Evolutionary conservation across 2,797 vertebrate species (phyloP).

Genomic region (Gadopsis marmoratus): DNA sequence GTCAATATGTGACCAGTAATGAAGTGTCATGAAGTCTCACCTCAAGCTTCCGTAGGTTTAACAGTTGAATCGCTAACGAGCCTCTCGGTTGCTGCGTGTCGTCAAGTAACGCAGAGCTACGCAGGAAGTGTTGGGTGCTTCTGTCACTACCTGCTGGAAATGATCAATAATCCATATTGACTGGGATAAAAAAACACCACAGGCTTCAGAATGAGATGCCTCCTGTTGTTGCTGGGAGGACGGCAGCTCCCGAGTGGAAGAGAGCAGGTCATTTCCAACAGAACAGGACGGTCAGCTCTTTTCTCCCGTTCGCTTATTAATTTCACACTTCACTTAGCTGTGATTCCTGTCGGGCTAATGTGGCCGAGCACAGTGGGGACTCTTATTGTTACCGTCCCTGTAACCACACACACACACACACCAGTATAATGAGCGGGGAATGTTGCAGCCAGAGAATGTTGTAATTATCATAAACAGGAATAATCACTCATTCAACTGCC

Average conservation of each 20-base stretch:
- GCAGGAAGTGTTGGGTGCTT: background rate
- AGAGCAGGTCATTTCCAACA: background rate
- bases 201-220: background rate
- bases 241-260: background rate
- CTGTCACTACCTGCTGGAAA: background rate
- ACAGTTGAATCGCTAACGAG: background rate
- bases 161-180: background rate
- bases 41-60: background rate
- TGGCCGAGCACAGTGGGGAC: conserved; percentile 23
- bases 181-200: background rate
- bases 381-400: background rate
- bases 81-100: background rate
- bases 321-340: conserved; percentile 58
- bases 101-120: background rate
- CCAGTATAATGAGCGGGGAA: conserved; percentile 22
- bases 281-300: conserved; percentile 39
- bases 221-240: background rate
- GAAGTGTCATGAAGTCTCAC: conserved; percentile 10
- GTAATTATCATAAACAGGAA: conserved; percentile 2
- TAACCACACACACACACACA: background rate
- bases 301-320: conserved; percentile 37
- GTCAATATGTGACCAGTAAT: conserved; percentile 3
- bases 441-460: background rate
- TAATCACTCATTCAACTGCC: background rate
- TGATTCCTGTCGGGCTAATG: conserved; percentile 50